Evolutionary conservation across 2,888 invertebrate genomes (phyloP).

Genomic region (Himalopsyche tibetana): DNA sequence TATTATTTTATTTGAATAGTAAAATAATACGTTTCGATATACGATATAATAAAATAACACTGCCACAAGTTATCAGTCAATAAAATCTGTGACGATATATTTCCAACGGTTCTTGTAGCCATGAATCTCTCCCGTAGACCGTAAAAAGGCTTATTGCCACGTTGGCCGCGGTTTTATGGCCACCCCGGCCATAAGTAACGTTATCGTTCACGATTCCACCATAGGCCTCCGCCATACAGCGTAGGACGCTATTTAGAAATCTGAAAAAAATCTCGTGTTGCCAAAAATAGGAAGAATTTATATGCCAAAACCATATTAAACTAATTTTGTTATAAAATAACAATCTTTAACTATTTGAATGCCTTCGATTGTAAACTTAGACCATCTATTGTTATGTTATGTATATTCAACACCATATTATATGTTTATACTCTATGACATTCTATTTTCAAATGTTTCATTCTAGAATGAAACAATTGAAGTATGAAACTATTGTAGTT

Average conservation of each 20-base stretch:
- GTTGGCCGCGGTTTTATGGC: slow-evolving; percentile 38
- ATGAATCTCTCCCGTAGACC: slow-evolving; percentile 43
- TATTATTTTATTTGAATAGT: slow-evolving; percentile 10
- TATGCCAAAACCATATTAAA: no score
- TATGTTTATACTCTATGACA: no score
- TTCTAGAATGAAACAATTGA: no score
- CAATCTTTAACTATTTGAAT: no score
- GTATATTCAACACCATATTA: no score
- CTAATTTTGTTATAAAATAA: no score
- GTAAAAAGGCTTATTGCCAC: slow-evolving; percentile 41
- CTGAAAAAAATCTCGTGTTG: not conserved
- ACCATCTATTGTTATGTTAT: no score
- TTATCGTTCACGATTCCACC: slow-evolving; percentile 13
- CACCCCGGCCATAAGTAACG: slow-evolving; percentile 42
- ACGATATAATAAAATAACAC: not conserved
- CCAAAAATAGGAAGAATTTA: not conserved
- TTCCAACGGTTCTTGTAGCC: slow-evolving; percentile 6
- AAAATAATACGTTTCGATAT: not conserved
- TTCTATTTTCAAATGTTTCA: no score
- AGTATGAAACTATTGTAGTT: no score
- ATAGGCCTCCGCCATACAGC: not conserved
- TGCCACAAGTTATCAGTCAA: slow-evolving; percentile 14
- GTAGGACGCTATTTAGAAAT: not conserved
- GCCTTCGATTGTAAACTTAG: no score
- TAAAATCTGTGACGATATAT: slow-evolving; percentile 1